phyloP scores from a whole-genome alignment of 2,113 vertebrate species.

The Lates calcarifer region DNA sequence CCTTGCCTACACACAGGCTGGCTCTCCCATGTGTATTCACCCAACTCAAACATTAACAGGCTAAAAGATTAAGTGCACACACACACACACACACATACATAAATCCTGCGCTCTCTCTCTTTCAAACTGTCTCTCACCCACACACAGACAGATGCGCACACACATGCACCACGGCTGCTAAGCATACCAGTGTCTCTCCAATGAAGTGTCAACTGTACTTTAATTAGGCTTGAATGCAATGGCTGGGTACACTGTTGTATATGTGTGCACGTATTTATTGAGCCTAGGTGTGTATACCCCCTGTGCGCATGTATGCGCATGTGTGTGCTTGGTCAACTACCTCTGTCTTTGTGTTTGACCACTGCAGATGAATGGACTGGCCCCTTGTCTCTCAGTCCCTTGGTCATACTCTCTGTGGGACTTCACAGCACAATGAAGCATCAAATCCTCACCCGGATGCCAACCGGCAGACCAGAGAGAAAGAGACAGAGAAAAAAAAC shows the following conservation, averaged over 20 bases:
- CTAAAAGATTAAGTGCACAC: conserved; percentile 62
- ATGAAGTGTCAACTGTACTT: conserved; percentile 60
- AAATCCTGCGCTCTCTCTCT: not conserved
- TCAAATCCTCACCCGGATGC: conserved; percentile 16
- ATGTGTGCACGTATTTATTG: not conserved
- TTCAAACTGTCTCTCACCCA: not conserved
- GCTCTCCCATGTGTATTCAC: conserved; percentile 65
- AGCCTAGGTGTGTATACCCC: not conserved
- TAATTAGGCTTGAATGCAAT: conserved; percentile 64
- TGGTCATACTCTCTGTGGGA: not conserved
- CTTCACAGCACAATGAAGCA: conserved; percentile 45
- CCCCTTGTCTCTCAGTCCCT: conserved; percentile 15
- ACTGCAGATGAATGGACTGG: conserved; percentile 29
- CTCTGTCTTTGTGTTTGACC: conserved; percentile 28
- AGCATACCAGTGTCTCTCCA: conserved; percentile 54
- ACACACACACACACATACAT: conserved; percentile 12
- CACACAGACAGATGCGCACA: conserved; percentile 16
- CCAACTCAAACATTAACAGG: conserved; percentile 71
- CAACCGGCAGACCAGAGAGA: conserved; percentile 2
- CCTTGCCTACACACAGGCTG: conserved; percentile 65
- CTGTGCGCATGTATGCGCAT: conserved; percentile 5
- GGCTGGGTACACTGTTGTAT: not conserved
- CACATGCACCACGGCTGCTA: conserved; percentile 26
- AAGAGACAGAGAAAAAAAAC: too few species aligned
- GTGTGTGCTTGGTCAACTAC: conserved; percentile 33